Percentiles rank a stretch among this genome's conserved stretches.
These are phyloP conservation scores for Tryphoninae sp. DNA, from an alignment of 2,888 invertebrate genomes.

Conservation along the genomic window DNA sequence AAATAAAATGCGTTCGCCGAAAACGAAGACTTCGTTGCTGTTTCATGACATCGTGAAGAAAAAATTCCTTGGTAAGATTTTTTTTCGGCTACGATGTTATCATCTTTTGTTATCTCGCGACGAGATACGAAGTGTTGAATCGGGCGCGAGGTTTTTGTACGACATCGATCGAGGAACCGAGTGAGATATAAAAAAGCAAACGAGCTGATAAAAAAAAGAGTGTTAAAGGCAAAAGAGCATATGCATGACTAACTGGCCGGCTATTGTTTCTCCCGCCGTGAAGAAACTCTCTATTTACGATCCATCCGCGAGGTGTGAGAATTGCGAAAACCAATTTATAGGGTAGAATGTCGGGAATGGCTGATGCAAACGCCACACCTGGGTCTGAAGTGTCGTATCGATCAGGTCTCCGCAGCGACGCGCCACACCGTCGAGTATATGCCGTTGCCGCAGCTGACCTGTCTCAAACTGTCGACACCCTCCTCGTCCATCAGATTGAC, in stretches of 20 bases:
- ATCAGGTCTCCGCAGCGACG: conserved; percentile 54
- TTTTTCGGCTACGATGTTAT: neutral
- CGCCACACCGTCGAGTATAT: conserved; percentile 41
- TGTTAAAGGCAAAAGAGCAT: conserved; percentile 4
- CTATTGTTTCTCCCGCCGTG: conserved; percentile 47
- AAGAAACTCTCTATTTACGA: conserved; percentile 53
- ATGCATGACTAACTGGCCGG: conserved; percentile 17
- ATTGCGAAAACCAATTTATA: conserved; percentile 58
- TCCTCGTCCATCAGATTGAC: conserved; percentile 59
- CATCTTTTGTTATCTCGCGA: neutral
- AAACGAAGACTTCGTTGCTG: neutral
- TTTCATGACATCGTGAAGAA: neutral
- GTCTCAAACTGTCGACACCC: conserved; percentile 60
- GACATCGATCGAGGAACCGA: neutral
- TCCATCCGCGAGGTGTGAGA: conserved; percentile 14
- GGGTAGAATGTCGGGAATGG: conserved; percentile 51
- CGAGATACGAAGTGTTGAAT: too few species aligned
- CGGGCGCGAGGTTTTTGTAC: too few species aligned
- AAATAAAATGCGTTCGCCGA: neutral
- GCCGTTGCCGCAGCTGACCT: conserved; percentile 55
- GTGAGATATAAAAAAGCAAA: conserved; percentile 4
- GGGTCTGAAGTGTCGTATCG: conserved; percentile 63
- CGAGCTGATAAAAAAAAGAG: neutral
- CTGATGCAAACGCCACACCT: conserved; percentile 63
- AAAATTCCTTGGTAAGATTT: neutral